phyloP scores from a whole-genome alignment of 2,888 invertebrate genomes.

The Tigriopus californicus region DNA sequence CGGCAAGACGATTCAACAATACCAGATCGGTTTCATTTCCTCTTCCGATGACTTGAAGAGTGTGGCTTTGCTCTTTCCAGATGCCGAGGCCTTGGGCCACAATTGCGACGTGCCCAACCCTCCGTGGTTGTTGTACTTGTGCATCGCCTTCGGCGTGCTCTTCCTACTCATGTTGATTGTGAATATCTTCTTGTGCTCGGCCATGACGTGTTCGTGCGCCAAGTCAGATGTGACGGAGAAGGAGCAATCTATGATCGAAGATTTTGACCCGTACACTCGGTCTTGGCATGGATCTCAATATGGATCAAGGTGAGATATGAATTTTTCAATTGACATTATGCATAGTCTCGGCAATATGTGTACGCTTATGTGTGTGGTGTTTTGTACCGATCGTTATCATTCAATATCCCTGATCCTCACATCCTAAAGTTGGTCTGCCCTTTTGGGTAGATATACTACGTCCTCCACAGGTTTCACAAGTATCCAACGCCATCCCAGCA shows the following conservation, averaged over 20 bases:
- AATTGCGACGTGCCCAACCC: conserved; percentile 29
- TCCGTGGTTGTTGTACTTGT: conserved; percentile 68
- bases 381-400: too few species aligned
- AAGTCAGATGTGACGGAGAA: conserved; percentile 77
- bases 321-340: too few species aligned
- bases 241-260: conserved; percentile 81
- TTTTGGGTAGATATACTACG: too few species aligned
- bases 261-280: conserved; percentile 63
- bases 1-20: too few species aligned
- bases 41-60: too few species aligned
- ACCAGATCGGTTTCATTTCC: too few species aligned
- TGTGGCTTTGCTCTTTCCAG: not conserved
- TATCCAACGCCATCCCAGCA: too few species aligned
- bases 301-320: conserved; percentile 18
- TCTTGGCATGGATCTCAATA: conserved; percentile 21
- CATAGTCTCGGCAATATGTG: too few species aligned
- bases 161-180: conserved; percentile 82
- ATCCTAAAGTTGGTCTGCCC: too few species aligned
- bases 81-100: conserved; percentile 3
- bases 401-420: too few species aligned
- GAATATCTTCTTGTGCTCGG: conserved; percentile 83
- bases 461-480: too few species aligned
- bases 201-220: conserved; percentile 84
- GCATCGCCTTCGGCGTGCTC: conserved; percentile 68
- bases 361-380: too few species aligned